phyloP scores from a whole-genome alignment of 2,113 vertebrate species.

The Sitta europaea region DNA sequence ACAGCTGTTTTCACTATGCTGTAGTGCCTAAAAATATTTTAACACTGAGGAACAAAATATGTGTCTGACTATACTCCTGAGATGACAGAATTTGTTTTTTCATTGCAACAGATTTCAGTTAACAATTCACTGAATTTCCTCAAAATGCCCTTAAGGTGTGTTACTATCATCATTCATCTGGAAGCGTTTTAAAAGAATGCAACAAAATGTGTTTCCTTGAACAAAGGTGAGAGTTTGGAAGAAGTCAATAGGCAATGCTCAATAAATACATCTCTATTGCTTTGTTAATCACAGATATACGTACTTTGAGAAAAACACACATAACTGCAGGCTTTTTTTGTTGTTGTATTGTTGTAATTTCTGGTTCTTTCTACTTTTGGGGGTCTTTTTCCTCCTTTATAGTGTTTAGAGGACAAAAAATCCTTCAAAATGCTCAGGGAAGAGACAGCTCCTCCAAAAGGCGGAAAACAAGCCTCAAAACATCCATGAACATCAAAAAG shows the following conservation, averaged over 20 bases:
- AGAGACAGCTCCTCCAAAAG: constrained; percentile 83
- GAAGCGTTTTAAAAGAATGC: neutral
- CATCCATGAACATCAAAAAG: constrained; percentile 86
- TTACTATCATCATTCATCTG: neutral
- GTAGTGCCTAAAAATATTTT: neutral
- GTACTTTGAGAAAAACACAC: neutral
- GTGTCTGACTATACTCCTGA: neutral
- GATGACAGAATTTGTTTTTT: neutral
- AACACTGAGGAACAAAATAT: neutral
- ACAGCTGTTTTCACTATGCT: neutral
- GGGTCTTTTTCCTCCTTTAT: neutral
- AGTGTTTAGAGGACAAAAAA: constrained; percentile 85
- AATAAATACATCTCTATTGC: neutral
- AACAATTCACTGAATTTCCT: neutral
- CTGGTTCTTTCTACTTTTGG: neutral
- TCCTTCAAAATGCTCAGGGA: constrained; percentile 80
- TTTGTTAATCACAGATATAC: neutral
- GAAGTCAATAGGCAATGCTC: neutral
- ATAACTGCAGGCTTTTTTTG: neutral
- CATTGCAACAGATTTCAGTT: neutral
- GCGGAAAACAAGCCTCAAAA: constrained; percentile 91
- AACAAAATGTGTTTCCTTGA: neutral
- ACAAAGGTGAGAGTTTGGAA: neutral
- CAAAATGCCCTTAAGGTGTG: neutral
- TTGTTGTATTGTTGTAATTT: neutral